phyloP scores from a whole-genome alignment of 2,888 invertebrate genomes.

The Crepidodera aurea region DNA sequence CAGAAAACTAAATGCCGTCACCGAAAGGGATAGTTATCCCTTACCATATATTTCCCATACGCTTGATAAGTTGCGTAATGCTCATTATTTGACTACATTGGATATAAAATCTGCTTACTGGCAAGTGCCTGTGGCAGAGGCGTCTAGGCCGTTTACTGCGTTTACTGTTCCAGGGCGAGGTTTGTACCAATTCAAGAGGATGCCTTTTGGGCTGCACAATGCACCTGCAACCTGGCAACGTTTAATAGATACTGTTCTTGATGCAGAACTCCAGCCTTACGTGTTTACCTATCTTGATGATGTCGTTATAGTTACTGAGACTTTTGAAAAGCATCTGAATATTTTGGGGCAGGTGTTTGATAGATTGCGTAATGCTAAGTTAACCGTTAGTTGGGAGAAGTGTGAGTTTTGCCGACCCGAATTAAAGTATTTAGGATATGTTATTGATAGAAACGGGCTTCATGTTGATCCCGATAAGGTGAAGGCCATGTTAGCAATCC shows the following conservation, averaged over 20 bases:
- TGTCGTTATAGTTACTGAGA: no score
- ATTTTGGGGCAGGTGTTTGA: constrained; percentile 41
- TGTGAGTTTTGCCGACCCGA: constrained; percentile 21
- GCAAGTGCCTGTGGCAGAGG: no score
- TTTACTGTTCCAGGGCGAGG: constrained; percentile 19
- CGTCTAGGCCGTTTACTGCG: constrained; percentile 15
- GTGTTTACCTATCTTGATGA: constrained; percentile 44
- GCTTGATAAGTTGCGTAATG: constrained; percentile 31
- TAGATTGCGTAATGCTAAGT: constrained; percentile 38
- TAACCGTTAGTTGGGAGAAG: constrained; percentile 36
- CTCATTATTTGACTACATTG: constrained; percentile 29
- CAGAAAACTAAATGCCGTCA: constrained; percentile 40
- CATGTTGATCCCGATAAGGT: no score
- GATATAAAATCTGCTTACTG: no score
- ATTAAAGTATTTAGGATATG: constrained; percentile 25
- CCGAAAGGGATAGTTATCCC: no score
- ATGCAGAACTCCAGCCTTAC: constrained; percentile 40
- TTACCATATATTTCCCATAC: constrained; percentile 31
- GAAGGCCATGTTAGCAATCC: no score
- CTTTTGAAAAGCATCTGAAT: no score
- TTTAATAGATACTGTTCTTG: constrained; percentile 40
- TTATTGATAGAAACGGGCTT: constrained; percentile 30
- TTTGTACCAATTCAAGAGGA: constrained; percentile 27
- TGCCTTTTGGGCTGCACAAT: constrained; percentile 45
- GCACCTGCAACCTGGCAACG: constrained; percentile 32